Conservation (phyloP, 1,140 invertebrate species). For the Fopius arisanus region DNA sequence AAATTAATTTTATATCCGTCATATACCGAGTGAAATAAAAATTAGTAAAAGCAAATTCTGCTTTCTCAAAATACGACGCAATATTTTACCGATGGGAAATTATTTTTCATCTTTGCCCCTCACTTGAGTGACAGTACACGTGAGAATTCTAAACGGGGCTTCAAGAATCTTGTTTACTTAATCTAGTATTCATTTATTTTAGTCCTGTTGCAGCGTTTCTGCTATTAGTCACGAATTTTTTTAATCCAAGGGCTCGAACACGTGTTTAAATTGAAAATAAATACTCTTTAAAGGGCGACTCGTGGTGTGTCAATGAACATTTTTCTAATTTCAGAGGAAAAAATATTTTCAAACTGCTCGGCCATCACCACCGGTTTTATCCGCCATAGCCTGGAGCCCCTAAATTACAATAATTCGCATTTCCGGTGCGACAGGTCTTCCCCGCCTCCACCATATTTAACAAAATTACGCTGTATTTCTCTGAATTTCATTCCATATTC, state of each 20-base stretch:
- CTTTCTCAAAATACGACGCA: not conserved
- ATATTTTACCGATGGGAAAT: not conserved
- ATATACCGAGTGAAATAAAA: no score
- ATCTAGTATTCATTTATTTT: slow-evolving; percentile 29
- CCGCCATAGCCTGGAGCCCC: not conserved
- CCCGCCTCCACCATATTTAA: not conserved
- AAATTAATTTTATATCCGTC: no score
- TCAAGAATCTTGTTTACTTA: slow-evolving; percentile 46
- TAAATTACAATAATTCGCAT: slow-evolving; percentile 24
- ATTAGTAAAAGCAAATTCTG: no score
- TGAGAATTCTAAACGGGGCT: slow-evolving; percentile 37
- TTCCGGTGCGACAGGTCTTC: slow-evolving; percentile 8
- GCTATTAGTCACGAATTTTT: not conserved
- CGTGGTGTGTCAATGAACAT: not conserved
- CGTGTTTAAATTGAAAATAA: not conserved
- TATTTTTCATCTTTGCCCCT: not conserved
- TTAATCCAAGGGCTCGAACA: not conserved
- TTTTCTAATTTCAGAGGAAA: not conserved
- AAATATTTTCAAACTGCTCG: not conserved
- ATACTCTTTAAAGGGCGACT: no score
- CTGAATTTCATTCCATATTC: slow-evolving; percentile 8
- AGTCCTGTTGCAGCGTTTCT: not conserved
- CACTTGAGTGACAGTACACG: slow-evolving; percentile 12
- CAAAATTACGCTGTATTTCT: slow-evolving; percentile 22
- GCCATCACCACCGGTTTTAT: not conserved